Evolutionary conservation across 2,888 invertebrate species (phyloP).

Genomic region (Eupelmus urozonus): DNA sequence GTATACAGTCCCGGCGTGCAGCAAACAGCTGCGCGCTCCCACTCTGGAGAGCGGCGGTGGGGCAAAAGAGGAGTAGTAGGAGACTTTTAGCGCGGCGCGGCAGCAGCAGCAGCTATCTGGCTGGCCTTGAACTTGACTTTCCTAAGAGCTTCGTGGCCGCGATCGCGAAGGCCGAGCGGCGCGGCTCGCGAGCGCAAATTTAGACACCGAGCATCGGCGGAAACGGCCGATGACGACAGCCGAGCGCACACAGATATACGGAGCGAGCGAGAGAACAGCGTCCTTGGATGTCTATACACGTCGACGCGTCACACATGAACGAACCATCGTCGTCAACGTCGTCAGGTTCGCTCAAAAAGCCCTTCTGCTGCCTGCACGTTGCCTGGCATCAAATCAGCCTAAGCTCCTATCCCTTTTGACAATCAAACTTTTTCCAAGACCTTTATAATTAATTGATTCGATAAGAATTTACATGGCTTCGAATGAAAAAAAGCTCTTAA

Average conservation of each 20-base stretch:
- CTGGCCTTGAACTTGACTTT: slow-evolving; percentile 76
- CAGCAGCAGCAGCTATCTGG: slow-evolving; percentile 62
- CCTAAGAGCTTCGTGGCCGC: slow-evolving; percentile 63
- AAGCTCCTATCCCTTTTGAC: no score
- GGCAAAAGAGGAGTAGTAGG: slow-evolving; percentile 24
- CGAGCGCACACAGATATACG: background rate
- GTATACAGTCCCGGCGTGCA: background rate
- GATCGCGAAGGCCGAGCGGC: slow-evolving; percentile 61
- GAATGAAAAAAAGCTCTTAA: no score
- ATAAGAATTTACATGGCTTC: no score
- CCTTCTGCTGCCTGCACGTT: no score
- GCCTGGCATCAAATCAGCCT: no score
- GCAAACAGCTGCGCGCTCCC: background rate
- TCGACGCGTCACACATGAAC: background rate
- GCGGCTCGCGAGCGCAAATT: slow-evolving; percentile 62
- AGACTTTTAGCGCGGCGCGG: slow-evolving; percentile 15
- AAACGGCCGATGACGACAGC: slow-evolving; percentile 69
- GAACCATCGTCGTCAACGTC: background rate
- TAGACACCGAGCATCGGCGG: slow-evolving; percentile 70
- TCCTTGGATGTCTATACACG: slow-evolving; percentile 2
- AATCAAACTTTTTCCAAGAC: no score
- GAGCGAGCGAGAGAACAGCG: background rate
- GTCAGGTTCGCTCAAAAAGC: no score
- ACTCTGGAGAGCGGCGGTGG: slow-evolving; percentile 9
- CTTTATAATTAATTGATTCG: no score